Percentiles rank a stretch among this genome's conserved stretches.
Conservation (phyloP, 1,140 invertebrate species). For the Cyclargus thomasi region DNA sequence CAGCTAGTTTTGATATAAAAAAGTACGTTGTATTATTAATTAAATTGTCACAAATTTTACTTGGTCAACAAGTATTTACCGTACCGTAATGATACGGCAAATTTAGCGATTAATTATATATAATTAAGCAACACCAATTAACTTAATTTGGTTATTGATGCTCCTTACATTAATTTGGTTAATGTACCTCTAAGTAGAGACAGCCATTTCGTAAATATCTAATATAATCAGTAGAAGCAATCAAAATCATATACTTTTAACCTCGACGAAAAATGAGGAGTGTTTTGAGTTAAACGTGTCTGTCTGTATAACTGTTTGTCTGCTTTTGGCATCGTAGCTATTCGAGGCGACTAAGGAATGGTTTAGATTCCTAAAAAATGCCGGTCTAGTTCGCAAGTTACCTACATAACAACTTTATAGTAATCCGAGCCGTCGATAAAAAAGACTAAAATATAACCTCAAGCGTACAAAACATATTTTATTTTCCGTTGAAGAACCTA, state of each 20-base stretch:
- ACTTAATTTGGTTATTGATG: constrained; percentile 12
- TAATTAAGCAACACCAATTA: constrained; percentile 7
- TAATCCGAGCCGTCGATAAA: no score
- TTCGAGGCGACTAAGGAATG: no score
- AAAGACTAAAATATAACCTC: neutral
- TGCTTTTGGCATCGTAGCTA: no score
- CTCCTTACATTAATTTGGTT: constrained; percentile 6
- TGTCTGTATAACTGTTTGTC: no score
- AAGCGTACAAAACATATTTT: neutral
- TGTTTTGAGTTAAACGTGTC: no score
- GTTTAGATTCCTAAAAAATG: no score
- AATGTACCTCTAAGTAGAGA: neutral
- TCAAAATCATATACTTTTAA: neutral
- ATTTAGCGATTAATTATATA: constrained; percentile 13
- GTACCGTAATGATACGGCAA: neutral
- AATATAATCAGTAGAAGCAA: neutral
- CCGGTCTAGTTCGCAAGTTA: no score
- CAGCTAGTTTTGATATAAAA: no score
- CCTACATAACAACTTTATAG: no score
- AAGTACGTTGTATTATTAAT: no score
- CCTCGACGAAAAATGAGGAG: no score
- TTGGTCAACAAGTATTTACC: neutral
- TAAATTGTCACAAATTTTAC: no score
- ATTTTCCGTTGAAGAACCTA: neutral
- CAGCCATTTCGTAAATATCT: neutral